Evolutionary conservation across 2,888 invertebrate species (phyloP), one percentile per base, ranked within the genome.

Genomic region (Unio delphinus): DNA sequence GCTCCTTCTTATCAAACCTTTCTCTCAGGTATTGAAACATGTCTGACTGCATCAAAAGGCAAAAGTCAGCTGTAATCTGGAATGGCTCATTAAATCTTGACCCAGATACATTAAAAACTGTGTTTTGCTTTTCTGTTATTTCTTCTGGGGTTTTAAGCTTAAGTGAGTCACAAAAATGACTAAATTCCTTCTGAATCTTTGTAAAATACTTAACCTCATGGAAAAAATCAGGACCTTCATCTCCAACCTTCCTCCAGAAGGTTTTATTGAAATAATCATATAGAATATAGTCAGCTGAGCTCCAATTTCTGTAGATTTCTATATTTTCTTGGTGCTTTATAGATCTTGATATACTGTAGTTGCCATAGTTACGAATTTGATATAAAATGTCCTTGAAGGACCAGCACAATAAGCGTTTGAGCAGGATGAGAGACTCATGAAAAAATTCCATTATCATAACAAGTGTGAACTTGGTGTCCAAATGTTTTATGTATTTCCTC

Each of bases 381-480:
- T 85, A 87, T 1, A 89, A 55, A 15, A 90, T 86, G 69, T 90
- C 90, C 67, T 84, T 79, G 0, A 83, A 74, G 1, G 73, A 79
- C 90, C 90, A 90, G 72, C 89, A 88, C 84, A 89, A 83, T 8
- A 84, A 58, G 20, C 88, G 80, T 68, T 83, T 84, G n/a, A 89
- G 79, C 15, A 90, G 73, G 57, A 90, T 79, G 61, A 90, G 67
- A 5, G 89, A 90, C 69, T 89, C 89, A 58, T 86, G 79, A 65
- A 89, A 87, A 67, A 87, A 84, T 66, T 90, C 90, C 65, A 85
- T 79, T 6, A 89, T 81, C 85, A 89, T 84, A 3, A 90, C 84
- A 7, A 89, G 75, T n/a, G 74, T 65, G 66, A 89, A 89, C 6
- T 83, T 79, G 6, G 76, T 63, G 26, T 86, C 84, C n/a, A 89